Base-by-base conservation (phyloP, 1,140 invertebrate species). In the Hyphantria cunea region DNA sequence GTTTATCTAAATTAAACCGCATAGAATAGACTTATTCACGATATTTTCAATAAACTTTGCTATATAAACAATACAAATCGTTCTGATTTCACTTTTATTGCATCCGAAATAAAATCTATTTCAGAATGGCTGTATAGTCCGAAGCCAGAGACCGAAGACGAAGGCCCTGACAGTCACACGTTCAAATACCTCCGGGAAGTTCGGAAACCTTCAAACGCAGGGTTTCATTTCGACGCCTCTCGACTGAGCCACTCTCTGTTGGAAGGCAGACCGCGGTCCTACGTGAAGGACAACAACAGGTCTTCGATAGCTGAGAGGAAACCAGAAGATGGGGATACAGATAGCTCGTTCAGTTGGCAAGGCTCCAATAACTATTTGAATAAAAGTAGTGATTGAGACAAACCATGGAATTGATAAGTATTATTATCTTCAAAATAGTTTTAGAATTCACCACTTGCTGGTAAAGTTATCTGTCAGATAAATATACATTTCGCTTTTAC, bases 301-400 rank as follows among this genome's bases (percentile, higher is more conserved):
- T 70, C 74, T 0, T 55, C 52, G 15, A 56, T 68, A 11, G 31
- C 53, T 0, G 77, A 78, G 12, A 74, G 47, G 41, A 59, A 74
- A 66, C 44, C 71, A 62, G n/a, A 66, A 56, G 84, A 89, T 41
- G 86, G 86, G 0, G 86, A 89, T 17, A 88, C 85, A 0, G 86
- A 89, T 44, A 86, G 84, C 48, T 86, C 84, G 0, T 89, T 89
- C 55, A 89, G 86, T 52, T 89, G 85, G 85, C 78, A 85, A 53
- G 86, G 82, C 0, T 86, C 83, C 6, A 77, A 64, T 25, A 78
- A 63, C 32, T 74, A 66, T 25, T 56, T 87, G 45, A 74, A 84
- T 48, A 50, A 42, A 9, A 52, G 12, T 3, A 41, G 17, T 0
- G 32, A 32, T 34, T 25, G 25, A 3, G 49, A 31, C 9, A 15